Conservation (phyloP, 2,888 invertebrate genomes). For the Nipponacmea schrenckii region DNA sequence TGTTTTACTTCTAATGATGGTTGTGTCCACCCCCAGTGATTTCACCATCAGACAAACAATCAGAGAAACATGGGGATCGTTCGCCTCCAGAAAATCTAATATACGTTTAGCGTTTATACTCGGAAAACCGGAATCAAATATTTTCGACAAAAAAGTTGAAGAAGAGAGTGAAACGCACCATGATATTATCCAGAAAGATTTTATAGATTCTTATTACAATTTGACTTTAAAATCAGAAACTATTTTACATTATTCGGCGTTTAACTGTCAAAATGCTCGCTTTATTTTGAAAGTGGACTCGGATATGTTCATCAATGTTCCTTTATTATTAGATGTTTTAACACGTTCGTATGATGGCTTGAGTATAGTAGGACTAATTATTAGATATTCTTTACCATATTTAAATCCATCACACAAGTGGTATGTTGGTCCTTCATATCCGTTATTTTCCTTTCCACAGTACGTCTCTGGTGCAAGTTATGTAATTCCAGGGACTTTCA, state of each 20-base stretch:
- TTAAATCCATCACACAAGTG: conserved; percentile 68
- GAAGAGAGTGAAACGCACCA: conserved; percentile 20
- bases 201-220: conserved; percentile 18
- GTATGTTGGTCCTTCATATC: conserved; percentile 65
- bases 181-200: conserved; percentile 31
- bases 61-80: conserved; percentile 29
- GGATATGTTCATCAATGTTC: no score
- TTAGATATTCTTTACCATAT: conserved; percentile 64
- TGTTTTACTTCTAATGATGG: conserved; percentile 21
- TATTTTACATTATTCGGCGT: no score
- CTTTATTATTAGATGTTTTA: no score
- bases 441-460: conserved; percentile 66
- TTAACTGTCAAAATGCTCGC: no score
- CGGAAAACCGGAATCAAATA: conserved; percentile 12
- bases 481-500: conserved; percentile 76
- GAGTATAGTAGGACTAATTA: conserved; percentile 61
- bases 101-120: conserved; percentile 23
- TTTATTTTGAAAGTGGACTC: no score
- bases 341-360: no score
- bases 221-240: not conserved
- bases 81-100: conserved; percentile 11
- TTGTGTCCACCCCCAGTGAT: conserved; percentile 20
- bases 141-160: conserved; percentile 14
- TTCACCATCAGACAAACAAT: conserved; percentile 22
- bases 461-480: conserved; percentile 70